A percentile compares a stretch with the other conserved stretches of the same genome.
Evolutionary conservation across 2,888 invertebrate species (phyloP).

Genomic region (Endotricha flammealis): DNA sequence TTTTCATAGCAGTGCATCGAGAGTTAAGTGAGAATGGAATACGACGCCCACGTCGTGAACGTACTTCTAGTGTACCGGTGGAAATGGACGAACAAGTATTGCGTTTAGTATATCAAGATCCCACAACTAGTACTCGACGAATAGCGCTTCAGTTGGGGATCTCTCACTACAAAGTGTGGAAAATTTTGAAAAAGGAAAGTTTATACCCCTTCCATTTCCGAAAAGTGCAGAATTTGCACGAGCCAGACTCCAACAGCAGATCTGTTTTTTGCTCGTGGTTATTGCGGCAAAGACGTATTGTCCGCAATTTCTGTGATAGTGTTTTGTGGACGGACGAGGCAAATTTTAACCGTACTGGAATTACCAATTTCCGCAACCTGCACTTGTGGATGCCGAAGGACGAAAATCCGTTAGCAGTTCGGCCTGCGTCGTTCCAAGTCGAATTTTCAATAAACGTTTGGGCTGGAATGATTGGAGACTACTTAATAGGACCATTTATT

Average conservation of each 20-base stretch:
- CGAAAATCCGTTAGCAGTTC: too few species aligned
- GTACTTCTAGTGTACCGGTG: too few species aligned
- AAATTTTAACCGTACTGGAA: neutral
- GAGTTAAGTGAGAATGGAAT: constrained; percentile 1
- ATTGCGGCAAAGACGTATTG: neutral
- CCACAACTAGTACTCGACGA: constrained; percentile 10
- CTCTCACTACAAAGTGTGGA: constrained; percentile 10
- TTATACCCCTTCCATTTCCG: constrained; percentile 12
- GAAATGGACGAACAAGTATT: too few species aligned
- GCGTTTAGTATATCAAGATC: too few species aligned
- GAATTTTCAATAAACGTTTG: neutral
- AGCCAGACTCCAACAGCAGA: constrained; percentile 7
- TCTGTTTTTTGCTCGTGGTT: constrained; percentile 11
- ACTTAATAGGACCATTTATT: neutral
- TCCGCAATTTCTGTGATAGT: neutral
- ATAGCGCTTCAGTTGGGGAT: constrained; percentile 8
- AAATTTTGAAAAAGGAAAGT: constrained; percentile 12
- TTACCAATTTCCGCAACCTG: neutral
- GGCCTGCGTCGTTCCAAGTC: neutral
- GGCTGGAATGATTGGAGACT: too few species aligned
- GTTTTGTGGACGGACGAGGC: neutral
- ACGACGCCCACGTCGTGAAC: too few species aligned
- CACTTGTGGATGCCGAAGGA: too few species aligned
- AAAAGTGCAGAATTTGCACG: constrained; percentile 12
- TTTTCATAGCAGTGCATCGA: neutral